Conservation (phyloP, 2,888 invertebrate genomes). For the Plutella xylostella region DNA sequence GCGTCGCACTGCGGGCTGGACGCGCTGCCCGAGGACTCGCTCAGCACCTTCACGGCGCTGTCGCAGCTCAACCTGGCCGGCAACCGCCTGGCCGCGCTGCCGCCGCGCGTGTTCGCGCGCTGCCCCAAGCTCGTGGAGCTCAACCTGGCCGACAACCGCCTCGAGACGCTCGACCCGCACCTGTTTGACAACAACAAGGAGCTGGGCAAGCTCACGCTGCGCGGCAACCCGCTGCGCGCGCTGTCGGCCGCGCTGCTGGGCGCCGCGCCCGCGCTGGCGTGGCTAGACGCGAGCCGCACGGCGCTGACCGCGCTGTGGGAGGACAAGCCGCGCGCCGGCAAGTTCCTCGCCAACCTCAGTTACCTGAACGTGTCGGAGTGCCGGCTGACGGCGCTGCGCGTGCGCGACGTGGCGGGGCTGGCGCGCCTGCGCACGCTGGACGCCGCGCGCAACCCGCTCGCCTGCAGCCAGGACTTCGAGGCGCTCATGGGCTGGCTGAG, state of each 20-base stretch:
- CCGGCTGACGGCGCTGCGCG: slow-evolving; percentile 64
- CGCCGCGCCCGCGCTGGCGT: slow-evolving; percentile 70
- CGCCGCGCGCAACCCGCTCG: slow-evolving; percentile 74
- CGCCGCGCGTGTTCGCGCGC: slow-evolving; percentile 64
- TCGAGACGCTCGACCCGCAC: slow-evolving; percentile 70
- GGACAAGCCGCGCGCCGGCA: slow-evolving; percentile 48
- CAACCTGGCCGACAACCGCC: slow-evolving; percentile 78
- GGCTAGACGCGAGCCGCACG: slow-evolving; percentile 79
- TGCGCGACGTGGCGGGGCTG: slow-evolving; percentile 69
- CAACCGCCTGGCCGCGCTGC: slow-evolving; percentile 72
- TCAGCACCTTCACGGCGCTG: slow-evolving; percentile 78
- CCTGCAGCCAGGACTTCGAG: slow-evolving; percentile 76
- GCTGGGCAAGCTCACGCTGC: slow-evolving; percentile 75
- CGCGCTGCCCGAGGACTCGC: slow-evolving; percentile 71
- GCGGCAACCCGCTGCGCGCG: slow-evolving; percentile 77
- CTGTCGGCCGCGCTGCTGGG: slow-evolving; percentile 76
- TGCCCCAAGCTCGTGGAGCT: slow-evolving; percentile 73
- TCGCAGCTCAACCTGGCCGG: slow-evolving; percentile 75
- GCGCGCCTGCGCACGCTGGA: slow-evolving; percentile 71
- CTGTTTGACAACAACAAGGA: slow-evolving; percentile 76
- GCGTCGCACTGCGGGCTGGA: slow-evolving; percentile 79
- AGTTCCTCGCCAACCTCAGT: slow-evolving; percentile 65
- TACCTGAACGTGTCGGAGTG: slow-evolving; percentile 73
- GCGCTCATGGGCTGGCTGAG: slow-evolving; percentile 75
- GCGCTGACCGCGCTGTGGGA: slow-evolving; percentile 76